Base-by-base conservation (phyloP, 2,113 vertebrate species). In the Capreolus pygargus region DNA sequence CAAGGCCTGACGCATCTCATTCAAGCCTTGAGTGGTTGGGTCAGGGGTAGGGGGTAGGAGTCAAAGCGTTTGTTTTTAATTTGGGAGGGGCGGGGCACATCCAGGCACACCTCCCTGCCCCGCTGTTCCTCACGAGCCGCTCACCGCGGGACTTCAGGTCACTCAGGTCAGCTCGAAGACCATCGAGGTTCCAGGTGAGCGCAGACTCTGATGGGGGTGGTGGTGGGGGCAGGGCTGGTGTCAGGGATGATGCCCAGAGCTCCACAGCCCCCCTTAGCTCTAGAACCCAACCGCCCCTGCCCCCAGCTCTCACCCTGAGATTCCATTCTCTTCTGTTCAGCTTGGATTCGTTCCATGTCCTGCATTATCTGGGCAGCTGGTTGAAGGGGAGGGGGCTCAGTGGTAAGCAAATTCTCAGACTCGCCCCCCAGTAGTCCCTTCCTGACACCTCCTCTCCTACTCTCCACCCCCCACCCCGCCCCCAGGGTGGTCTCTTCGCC, bases 111-210 rank as follows among this genome's bases (percentile, higher is more conserved):
- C 8, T 17, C 30, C 43, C 33, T 3, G 39, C 30, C 61, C 1
- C 15, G 7, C 25, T 1, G 33, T 4, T 33, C 15, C 57, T 36
- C 58, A 58, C 45, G 6, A 25, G 82, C 3, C 2, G 11, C 98
- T 98, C 86, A 98, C 98, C 70, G 54, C 74, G 79, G 55, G 98
- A 97, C 45, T 93, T 98, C 82, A 97, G 2, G 60, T 86, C 82
- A 93, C 23, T 96, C 91, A 98, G 82, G 25, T 97, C 95, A 10
- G 28, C 61, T 5, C 13, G 76, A 21, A 98, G 88, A 50, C 28
- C 67, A 8, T 97, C 57, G 93, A 98, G 95, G 67, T 95, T 70
- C 82, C 4, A 6, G 78, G 86, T 96, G 55, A 97, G 78, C 36
- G 97, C 67, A 0, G 76, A 86, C 15, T 96, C 98, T 98, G 94